These are phyloP conservation scores for Passerina amoena DNA, from an alignment of 2,113 vertebrate species.

Conservation along the genomic window DNA sequence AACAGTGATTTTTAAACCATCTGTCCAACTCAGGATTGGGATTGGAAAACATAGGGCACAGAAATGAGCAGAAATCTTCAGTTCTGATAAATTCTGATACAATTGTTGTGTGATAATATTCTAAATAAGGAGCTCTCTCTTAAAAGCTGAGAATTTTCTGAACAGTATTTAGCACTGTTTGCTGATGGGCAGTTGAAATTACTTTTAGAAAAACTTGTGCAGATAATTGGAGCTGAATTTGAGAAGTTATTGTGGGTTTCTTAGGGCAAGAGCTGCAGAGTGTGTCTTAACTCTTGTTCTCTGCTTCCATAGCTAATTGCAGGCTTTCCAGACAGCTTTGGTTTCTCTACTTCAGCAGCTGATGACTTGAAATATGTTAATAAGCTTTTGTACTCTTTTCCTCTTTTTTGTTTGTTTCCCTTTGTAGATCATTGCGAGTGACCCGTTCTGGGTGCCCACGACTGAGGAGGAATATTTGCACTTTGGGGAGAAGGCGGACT, in stretches of 20 bases:
- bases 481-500: constrained; percentile 96
- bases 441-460: constrained; percentile 96
- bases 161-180: neutral
- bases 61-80: neutral
- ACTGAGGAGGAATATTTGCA: constrained; percentile 97
- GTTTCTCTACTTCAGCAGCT: neutral
- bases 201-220: neutral
- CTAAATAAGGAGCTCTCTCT: neutral
- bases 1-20: constrained; percentile 6
- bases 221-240: neutral
- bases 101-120: neutral
- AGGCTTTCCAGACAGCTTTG: neutral
- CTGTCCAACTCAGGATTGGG: neutral
- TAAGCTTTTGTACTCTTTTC: neutral
- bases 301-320: neutral
- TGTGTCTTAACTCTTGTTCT: neutral
- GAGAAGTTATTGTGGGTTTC: neutral
- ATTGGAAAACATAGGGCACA: neutral
- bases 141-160: neutral
- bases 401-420: neutral
- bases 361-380: neutral
- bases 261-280: neutral
- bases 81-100: neutral
- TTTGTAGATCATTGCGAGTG: constrained; percentile 85
- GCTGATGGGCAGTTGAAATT: neutral